Conservation (phyloP, 2,888 invertebrate genomes). For the Lithophane ornitopus region DNA sequence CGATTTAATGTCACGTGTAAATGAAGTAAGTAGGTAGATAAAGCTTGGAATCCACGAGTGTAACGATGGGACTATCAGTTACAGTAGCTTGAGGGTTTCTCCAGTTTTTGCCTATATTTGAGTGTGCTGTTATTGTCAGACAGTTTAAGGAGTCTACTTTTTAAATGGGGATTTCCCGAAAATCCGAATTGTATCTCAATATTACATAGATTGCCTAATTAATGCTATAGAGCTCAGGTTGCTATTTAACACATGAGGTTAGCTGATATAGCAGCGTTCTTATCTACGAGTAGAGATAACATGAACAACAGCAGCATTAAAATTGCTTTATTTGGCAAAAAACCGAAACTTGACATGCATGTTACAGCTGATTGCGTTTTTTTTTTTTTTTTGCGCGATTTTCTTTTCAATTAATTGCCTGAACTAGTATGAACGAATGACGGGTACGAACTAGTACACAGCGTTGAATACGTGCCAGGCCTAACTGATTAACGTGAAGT, state of each 20-base stretch:
- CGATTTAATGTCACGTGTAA: slow-evolving; percentile 27
- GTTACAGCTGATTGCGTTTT: slow-evolving; percentile 9
- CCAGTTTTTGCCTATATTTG: not conserved
- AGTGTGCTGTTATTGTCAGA: not conserved
- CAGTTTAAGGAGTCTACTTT: not conserved
- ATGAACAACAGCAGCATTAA: too few species aligned
- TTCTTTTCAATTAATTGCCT: slow-evolving; percentile 7
- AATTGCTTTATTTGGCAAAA: slow-evolving; percentile 12
- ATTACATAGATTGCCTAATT: not conserved
- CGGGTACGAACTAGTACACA: too few species aligned
- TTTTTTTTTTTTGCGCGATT: too few species aligned
- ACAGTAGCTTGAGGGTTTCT: not conserved
- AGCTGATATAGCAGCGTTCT: not conserved
- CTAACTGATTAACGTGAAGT: slow-evolving; percentile 39
- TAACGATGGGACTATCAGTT: not conserved
- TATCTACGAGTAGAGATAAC: too few species aligned
- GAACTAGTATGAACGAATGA: slow-evolving; percentile 1
- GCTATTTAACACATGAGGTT: not conserved
- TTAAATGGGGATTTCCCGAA: not conserved
- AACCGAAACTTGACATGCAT: not conserved
- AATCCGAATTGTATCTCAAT: not conserved
- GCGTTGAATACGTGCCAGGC: slow-evolving; percentile 8
- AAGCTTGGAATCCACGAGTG: slow-evolving; percentile 11
- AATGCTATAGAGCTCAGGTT: not conserved
- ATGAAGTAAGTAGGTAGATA: slow-evolving; percentile 6